phyloP scores from a whole-genome alignment of 2,888 invertebrate species.

The Thecophora atra region DNA sequence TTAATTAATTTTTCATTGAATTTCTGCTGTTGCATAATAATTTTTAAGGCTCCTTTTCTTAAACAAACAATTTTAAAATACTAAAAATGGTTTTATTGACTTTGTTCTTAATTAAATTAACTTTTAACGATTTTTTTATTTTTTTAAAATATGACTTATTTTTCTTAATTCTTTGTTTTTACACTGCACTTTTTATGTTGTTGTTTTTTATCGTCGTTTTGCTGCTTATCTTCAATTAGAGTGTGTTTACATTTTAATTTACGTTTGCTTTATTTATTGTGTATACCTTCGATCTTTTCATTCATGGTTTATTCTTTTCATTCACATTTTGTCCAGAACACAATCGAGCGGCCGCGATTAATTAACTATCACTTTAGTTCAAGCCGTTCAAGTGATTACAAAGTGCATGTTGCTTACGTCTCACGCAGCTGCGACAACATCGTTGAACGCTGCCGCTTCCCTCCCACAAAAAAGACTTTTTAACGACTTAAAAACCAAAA shows the following conservation, averaged over 20 bases:
- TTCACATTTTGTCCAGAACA: neutral
- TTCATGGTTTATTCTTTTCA: no score
- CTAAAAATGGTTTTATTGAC: no score
- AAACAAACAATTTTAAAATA: no score
- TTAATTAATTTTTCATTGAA: neutral
- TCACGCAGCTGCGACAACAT: conserved; percentile 15
- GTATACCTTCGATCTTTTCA: neutral
- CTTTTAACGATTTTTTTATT: no score
- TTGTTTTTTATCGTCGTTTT: no score
- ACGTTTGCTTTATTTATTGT: neutral
- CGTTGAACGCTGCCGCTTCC: conserved; percentile 15
- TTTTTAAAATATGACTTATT: no score
- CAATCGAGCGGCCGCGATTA: conserved; percentile 6
- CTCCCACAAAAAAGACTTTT: neutral
- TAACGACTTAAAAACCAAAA: conserved; percentile 12
- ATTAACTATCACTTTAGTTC: conserved; percentile 23
- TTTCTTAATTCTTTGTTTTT: no score
- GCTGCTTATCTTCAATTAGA: no score
- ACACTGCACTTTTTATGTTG: no score
- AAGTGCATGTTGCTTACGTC: conserved; percentile 23
- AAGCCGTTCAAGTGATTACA: conserved; percentile 2
- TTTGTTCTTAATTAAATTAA: no score
- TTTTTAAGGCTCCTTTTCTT: neutral
- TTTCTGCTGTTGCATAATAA: no score
- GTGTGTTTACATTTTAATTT: no score